A percentile compares a stretch with the other conserved stretches of the same genome.
Conservation (phyloP, 2,113 vertebrate species). For the Taxidea taxus region DNA sequence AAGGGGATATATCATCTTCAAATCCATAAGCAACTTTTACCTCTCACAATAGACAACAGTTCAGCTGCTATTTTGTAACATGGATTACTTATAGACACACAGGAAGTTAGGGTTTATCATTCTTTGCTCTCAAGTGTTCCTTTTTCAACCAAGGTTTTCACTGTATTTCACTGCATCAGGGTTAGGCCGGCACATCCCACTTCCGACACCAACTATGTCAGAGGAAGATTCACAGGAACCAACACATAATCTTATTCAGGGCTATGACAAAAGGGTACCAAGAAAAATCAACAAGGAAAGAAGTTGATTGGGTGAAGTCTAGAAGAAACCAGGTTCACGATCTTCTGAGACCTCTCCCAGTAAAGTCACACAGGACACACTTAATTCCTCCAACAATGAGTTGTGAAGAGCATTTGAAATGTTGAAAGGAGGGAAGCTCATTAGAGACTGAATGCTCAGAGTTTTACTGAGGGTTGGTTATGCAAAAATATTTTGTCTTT, state of each 20-base stretch:
- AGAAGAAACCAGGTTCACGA: accelerated
- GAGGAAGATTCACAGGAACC: not conserved
- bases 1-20: not conserved
- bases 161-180: not conserved
- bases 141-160: not conserved
- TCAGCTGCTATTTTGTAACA: not conserved
- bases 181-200: not conserved
- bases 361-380: not conserved
- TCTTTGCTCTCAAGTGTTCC: not conserved
- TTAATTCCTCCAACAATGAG: not conserved
- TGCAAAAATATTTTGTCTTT: not conserved
- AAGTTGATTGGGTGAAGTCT: not conserved
- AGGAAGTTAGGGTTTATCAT: not conserved
- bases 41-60: not conserved
- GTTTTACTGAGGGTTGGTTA: not conserved
- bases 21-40: not conserved
- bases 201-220: not conserved
- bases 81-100: not conserved
- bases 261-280: not conserved
- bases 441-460: not conserved
- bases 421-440: not conserved
- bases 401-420: not conserved
- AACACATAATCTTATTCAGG: not conserved
- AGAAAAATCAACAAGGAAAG: not conserved
- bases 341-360: not conserved